phyloP scores from a whole-genome alignment of 1,140 invertebrate species.

The Danaus plexippus region DNA sequence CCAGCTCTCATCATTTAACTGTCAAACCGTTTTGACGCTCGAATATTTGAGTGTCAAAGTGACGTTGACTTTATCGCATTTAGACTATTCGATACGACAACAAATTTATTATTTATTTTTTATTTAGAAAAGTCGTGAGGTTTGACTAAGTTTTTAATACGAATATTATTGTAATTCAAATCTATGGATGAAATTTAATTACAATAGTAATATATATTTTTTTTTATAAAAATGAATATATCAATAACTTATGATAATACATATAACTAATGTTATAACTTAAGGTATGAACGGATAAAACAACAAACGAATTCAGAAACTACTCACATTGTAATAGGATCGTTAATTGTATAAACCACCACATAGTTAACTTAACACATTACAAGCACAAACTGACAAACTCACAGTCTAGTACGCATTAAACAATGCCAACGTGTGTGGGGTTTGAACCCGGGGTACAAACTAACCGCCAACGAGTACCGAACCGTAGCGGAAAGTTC shows the following conservation, averaged over 20 bases:
- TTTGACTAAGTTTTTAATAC: too few species aligned
- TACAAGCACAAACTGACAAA: constrained; percentile 11
- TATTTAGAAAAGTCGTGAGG: too few species aligned
- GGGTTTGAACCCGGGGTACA: constrained; percentile 47
- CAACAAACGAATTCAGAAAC: neutral
- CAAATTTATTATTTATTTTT: too few species aligned
- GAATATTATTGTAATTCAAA: too few species aligned
- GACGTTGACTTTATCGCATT: constrained; percentile 7
- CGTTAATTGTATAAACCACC: constrained; percentile 40
- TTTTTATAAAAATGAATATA: too few species aligned
- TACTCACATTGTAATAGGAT: constrained; percentile 49
- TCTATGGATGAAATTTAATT: too few species aligned
- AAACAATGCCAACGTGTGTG: constrained; percentile 49
- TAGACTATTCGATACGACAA: constrained; percentile 12
- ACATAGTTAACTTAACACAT: constrained; percentile 50
- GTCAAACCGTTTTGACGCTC: constrained; percentile 12
- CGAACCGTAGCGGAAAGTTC: constrained; percentile 50
- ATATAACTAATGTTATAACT: too few species aligned
- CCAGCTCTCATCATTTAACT: constrained; percentile 21
- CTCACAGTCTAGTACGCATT: constrained; percentile 10
- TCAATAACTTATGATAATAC: too few species aligned
- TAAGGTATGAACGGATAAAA: too few species aligned
- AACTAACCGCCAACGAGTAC: constrained; percentile 50
- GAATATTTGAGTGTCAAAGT: constrained; percentile 14
- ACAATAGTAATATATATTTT: neutral